phyloP scores from a whole-genome alignment of 2,113 vertebrate species.

The Gracilinanus agilis region DNA sequence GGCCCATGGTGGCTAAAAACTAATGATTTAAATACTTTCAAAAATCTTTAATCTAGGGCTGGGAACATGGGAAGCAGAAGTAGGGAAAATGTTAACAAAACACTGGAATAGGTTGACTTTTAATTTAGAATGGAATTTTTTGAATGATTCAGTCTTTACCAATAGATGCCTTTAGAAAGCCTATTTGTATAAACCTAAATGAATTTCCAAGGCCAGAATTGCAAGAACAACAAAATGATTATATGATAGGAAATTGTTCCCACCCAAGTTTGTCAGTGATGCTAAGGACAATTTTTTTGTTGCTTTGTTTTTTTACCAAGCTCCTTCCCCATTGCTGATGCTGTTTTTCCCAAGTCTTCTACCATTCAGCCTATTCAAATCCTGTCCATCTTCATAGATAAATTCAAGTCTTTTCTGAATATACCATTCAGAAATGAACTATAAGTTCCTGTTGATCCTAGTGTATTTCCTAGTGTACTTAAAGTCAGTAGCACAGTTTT shows the following conservation, averaged over 20 bases:
- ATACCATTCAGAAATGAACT: not conserved
- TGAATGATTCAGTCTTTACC: not conserved
- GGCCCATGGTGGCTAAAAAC: conserved; percentile 54
- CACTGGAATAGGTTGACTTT: not conserved
- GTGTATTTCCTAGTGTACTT: not conserved
- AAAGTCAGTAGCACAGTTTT: not conserved
- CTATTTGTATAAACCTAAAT: fast-evolving
- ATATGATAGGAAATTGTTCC: not conserved
- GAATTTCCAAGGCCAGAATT: not conserved
- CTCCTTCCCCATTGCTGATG: not conserved
- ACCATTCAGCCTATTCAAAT: not conserved
- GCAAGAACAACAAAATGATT: too few species aligned
- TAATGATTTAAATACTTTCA: conserved; percentile 67
- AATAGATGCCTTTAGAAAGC: not conserved
- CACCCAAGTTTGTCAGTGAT: not conserved
- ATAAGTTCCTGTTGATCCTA: not conserved
- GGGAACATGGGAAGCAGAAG: conserved; percentile 4
- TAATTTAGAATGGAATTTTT: not conserved
- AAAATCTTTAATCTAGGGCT: conserved; percentile 60
- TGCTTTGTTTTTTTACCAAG: fast-evolving
- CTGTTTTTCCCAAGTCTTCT: not conserved
- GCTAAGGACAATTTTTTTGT: not conserved
- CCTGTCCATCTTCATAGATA: not conserved
- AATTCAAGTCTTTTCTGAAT: not conserved
- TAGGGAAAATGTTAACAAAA: conserved; percentile 25